These are phyloP conservation scores for Malurus melanocephalus DNA, from an alignment of 2,113 vertebrate species.

Conservation along the genomic window DNA sequence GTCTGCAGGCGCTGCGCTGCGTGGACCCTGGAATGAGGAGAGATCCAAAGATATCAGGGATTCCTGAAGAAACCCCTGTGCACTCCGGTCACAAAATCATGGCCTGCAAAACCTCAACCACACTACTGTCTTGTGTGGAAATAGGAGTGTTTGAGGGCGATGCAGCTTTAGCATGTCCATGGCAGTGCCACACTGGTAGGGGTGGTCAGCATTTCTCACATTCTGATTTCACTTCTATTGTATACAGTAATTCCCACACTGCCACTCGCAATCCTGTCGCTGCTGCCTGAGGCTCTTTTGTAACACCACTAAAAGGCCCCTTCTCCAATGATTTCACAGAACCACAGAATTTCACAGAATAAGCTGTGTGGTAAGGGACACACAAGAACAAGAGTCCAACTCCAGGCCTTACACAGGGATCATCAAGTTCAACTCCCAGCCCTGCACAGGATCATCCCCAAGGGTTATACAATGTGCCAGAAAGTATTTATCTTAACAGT, in stretches of 20 bases:
- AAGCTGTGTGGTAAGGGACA: background rate
- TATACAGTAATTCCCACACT: background rate
- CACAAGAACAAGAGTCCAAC: background rate
- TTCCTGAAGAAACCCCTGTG: background rate
- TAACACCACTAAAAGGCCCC: background rate
- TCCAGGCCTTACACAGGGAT: background rate
- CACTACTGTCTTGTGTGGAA: accelerated
- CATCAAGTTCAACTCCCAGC: background rate
- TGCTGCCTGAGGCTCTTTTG: background rate
- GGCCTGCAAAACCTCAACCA: background rate
- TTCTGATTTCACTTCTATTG: background rate
- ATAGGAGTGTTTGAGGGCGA: accelerated
- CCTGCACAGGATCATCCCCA: background rate
- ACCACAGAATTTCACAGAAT: background rate
- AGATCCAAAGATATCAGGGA: accelerated
- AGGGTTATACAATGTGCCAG: background rate
- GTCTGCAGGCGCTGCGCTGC: accelerated
- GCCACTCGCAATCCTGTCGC: background rate
- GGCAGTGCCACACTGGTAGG: background rate
- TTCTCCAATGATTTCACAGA: background rate
- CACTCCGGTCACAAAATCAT: accelerated
- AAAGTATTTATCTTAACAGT: background rate
- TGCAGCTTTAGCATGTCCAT: background rate
- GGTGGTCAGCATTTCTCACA: background rate
- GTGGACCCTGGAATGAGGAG: accelerated